phyloP scores from a whole-genome alignment of 2,113 vertebrate genomes.

The Crocuta crocuta region DNA sequence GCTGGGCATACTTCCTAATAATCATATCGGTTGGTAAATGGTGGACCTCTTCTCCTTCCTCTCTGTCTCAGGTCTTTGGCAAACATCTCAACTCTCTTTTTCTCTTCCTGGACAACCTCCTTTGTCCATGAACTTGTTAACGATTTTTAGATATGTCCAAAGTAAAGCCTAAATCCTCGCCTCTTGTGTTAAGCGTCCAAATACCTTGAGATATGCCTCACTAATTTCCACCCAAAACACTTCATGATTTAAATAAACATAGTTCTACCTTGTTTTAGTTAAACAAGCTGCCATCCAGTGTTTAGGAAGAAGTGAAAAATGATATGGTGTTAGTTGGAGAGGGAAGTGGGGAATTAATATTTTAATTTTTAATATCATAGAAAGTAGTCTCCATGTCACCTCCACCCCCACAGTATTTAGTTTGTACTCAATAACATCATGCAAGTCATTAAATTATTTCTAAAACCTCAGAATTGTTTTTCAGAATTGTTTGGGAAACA shows the following conservation, averaged over 20 bases:
- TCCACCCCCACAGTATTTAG: background rate
- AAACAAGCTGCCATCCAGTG: background rate
- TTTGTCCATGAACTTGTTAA: background rate
- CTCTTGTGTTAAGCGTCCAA: background rate
- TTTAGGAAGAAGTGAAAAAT: constrained; percentile 29
- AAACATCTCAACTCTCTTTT: background rate
- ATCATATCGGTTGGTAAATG: background rate
- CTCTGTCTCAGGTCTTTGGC: background rate
- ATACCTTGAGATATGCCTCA: background rate
- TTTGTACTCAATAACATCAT: background rate
- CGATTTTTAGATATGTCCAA: background rate
- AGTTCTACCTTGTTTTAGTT: background rate
- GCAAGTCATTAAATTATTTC: background rate
- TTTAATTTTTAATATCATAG: background rate
- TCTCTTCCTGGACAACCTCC: background rate
- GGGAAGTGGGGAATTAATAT: background rate
- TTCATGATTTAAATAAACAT: constrained; percentile 1
- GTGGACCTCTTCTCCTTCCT: background rate
- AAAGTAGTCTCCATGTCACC: background rate
- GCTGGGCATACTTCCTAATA: background rate
- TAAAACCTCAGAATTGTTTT: constrained; percentile 29
- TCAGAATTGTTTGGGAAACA: constrained; percentile 31
- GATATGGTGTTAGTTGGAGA: background rate
- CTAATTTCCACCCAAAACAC: background rate
- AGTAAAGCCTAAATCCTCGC: background rate